These are phyloP conservation scores for Elymnias hypermnestra DNA, from an alignment of 1,140 invertebrate species.

Conservation along the genomic window DNA sequence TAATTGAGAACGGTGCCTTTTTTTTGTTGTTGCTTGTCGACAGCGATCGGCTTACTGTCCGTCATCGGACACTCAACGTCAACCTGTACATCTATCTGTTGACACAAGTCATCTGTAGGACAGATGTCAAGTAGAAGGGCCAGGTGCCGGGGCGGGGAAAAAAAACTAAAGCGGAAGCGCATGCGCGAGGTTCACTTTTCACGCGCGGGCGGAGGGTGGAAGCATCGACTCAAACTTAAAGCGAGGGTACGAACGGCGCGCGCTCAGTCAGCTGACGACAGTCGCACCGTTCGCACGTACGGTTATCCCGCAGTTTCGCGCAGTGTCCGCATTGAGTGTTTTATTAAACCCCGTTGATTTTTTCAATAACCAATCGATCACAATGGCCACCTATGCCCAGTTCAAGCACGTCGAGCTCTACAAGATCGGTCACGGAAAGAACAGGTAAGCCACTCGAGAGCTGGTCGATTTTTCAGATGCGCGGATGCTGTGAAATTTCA, in stretches of 20 bases:
- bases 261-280: constrained; percentile 68
- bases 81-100: constrained; percentile 36
- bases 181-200: constrained; percentile 54
- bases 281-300: constrained; percentile 36
- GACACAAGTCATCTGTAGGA: constrained; percentile 42
- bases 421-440: constrained; percentile 83
- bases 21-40: not conserved
- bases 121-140: constrained; percentile 41
- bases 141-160: constrained; percentile 29
- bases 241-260: constrained; percentile 59
- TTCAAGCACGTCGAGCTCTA: constrained; percentile 84
- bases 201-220: constrained; percentile 66
- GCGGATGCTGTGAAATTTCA: constrained; percentile 26
- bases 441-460: constrained; percentile 71
- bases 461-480: constrained; percentile 18
- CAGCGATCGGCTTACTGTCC: constrained; percentile 29
- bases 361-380: constrained; percentile 22
- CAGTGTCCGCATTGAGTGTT: constrained; percentile 50
- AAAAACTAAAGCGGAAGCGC: constrained; percentile 54
- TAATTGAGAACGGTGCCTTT: not conserved
- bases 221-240: constrained; percentile 57
- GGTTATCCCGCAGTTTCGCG: constrained; percentile 36
- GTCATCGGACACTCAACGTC: constrained; percentile 33
- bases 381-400: constrained; percentile 82
- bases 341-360: constrained; percentile 38